Evolutionary conservation across 2,113 vertebrate species (phyloP).

Genomic region (Otocyon megalotis): DNA sequence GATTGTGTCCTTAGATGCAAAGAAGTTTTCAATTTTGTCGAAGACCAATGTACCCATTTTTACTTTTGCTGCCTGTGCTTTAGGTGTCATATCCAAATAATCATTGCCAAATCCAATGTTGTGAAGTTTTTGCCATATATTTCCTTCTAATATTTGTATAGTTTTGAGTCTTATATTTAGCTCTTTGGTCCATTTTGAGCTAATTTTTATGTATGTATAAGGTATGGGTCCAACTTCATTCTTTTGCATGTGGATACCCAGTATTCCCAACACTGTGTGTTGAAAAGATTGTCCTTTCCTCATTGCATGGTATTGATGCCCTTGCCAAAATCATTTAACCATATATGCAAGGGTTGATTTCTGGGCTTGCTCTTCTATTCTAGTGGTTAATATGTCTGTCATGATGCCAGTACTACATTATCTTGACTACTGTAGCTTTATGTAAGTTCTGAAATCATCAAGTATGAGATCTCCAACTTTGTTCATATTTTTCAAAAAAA

Average conservation of each 20-base stretch:
- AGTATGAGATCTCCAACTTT: not conserved
- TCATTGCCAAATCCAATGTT: not conserved
- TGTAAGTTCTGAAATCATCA: not conserved
- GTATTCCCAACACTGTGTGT: not conserved
- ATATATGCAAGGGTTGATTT: not conserved
- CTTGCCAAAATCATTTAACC: not conserved
- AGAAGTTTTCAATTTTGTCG: not conserved
- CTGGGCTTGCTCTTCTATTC: not conserved
- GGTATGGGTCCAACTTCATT: not conserved
- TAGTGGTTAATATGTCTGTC: not conserved
- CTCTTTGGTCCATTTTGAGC: not conserved
- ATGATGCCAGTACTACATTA: not conserved
- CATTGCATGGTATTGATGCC: not conserved
- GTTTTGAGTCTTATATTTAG: not conserved
- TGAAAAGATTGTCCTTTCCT: slow-evolving; percentile 16
- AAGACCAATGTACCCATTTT: not conserved
- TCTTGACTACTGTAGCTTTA: not conserved
- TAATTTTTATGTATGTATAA: not conserved
- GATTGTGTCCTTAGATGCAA: not conserved
- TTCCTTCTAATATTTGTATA: slow-evolving; percentile 13
- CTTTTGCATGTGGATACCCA: not conserved
- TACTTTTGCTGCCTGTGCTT: not conserved
- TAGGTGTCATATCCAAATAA: not conserved
- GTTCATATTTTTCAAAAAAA: not conserved
- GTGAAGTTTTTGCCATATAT: not conserved